phyloP scores from a whole-genome alignment of 35 echinoderm and acorn worm species.

The Lytechinus variegatus region DNA sequence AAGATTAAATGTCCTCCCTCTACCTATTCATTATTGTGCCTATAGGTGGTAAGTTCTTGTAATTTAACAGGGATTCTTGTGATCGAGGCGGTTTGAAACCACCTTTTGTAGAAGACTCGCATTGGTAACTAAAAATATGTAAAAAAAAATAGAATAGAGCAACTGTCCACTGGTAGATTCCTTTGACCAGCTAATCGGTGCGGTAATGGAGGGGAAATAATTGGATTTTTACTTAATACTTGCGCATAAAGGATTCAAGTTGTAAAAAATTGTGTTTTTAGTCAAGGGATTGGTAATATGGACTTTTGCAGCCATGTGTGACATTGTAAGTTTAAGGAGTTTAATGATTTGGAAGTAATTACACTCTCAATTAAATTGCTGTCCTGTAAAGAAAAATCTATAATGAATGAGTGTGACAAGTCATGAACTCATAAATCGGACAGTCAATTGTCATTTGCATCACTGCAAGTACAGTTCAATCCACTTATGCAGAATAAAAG shows the following conservation, averaged over 20 bases:
- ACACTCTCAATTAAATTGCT: background rate
- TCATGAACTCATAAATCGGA: background rate
- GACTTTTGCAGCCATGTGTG: background rate
- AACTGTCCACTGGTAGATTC: background rate
- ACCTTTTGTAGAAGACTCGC: background rate
- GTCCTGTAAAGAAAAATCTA: background rate
- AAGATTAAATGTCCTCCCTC: background rate
- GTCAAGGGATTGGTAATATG: background rate
- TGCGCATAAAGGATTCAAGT: background rate
- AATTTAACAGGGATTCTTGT: too few relatives aligned
- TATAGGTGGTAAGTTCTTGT: too few relatives aligned
- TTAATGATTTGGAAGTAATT: background rate
- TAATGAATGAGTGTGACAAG: background rate
- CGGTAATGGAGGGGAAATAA: background rate
- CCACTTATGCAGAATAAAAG: background rate
- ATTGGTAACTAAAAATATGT: background rate
- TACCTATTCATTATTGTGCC: background rate
- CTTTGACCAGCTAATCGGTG: background rate
- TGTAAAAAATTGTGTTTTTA: background rate
- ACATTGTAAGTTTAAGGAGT: background rate
- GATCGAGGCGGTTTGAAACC: too few relatives aligned
- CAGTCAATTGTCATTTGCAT: background rate
- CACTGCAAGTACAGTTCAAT: background rate
- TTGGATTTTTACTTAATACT: constrained; percentile 14
- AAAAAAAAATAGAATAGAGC: background rate